Evolutionary conservation across 2,113 vertebrate species (phyloP), one percentile per base, ranked within the genome.

Genomic region (Cygnus buccinator): DNA sequence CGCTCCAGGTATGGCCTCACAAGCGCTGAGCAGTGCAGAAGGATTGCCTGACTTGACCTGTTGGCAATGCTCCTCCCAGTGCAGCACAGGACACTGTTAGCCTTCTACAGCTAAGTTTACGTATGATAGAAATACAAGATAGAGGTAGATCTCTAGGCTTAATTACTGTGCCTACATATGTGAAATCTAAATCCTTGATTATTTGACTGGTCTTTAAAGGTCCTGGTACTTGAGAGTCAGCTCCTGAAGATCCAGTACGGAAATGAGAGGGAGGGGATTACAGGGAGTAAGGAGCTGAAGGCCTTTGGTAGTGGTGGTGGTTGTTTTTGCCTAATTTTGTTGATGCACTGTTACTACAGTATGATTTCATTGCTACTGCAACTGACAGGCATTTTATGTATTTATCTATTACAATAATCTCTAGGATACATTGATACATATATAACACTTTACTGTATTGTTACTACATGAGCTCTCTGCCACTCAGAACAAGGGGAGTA

Each of bases 401-500:
- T 23, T 35, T 13, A 6, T 31, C 25, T 63, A 3, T 13, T 41
- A 46, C 31, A 12, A 16, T 23, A 52, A 25, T n/a, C 23, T 21
- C 17, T 17, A 22, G 44, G 44, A 23, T 10, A 31, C 11, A 19
- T 37, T 26, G 10, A 6, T 10, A 35, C 22, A 2, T 22, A 11
- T 15, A 3, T 4, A 44, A 37, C 1, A 4, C 44, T 43, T 31
- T 2, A 21, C n/a, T 41, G n/a, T 19, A 4, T 16, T 41, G 28
- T 22, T 41, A 8, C 1, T 19, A 33, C 3, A 3, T 9, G 54
- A 46, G 46, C 25, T 48, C 46, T 39, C 62, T 31, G 13, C 23
- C 29, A 4, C 25, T 3, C 15, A 28, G 28, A 25, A 11, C 33
- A 13, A 26, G 52, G n/a, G 1, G 4, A 0, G 1, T 8, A 2